Base-by-base conservation (phyloP, 1,140 invertebrate species). In the Brachystomella parvula region DNA sequence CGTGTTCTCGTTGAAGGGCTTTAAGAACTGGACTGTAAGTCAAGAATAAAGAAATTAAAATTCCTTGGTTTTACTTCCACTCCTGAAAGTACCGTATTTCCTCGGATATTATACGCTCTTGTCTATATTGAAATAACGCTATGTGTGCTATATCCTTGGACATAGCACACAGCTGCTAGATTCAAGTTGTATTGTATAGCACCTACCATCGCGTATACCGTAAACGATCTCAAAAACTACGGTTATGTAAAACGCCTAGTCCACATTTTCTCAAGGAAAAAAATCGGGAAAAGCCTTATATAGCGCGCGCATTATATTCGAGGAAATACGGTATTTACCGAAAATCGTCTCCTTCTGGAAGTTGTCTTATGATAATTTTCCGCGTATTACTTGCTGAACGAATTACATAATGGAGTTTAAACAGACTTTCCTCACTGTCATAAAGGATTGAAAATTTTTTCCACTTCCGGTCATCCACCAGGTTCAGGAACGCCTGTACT, bases 401-500 rank as follows among this genome's bases (percentile, higher is more conserved):
- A 17, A 97, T 81, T 47, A 97, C 81, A 76, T 94, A 91, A 78
- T 96, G 93, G 6, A 97, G 81, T 59, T 92, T 83, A 21, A 95
- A 87, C 65, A 97, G 79, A 44, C 92, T 90, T 75, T 95, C 92
- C 77, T 94, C 94, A 80, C 90, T 92, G 78, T 96, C 92, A 77
- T 96, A 96, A 65, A 97, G 87, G 69, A 97, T 93, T 15, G 92
- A 93, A 76, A 96, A 96, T 26, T 87, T 88, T 78, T 89, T 91
- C 94, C 94, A 96, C 24, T 88, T 87, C 86, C 89, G 92, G 33
- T 87, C 84, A 76, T 87, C 85, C 31, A 95, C 87, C 64, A 96
- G 80, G 80, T 95, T 92, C 31, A 90, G 86, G 77, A 92, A 94
- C 15, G 92, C 92, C 89, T 92, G 78, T 72, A 83, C 77, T 21